Evolutionary conservation across 92 coral and sea anemone species (phyloP).

Genomic region (Palythoa heliodiscus): DNA sequence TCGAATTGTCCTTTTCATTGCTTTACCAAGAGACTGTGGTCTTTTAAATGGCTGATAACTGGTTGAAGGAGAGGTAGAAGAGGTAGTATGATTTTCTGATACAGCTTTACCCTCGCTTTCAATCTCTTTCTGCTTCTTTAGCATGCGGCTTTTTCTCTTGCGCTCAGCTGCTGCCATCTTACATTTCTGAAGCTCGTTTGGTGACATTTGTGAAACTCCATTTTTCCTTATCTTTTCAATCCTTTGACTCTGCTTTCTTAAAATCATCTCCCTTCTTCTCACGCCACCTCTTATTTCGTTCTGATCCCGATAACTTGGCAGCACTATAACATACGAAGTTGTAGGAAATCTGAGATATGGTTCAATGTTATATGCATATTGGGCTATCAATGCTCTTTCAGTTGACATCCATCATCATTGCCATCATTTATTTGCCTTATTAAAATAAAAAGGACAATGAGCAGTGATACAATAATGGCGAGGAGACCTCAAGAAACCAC

Average conservation of each 20-base stretch:
- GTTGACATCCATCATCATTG: too few relatives aligned
- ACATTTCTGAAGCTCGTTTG: conserved; percentile 47
- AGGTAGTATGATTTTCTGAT: conserved; percentile 39
- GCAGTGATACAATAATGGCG: too few relatives aligned
- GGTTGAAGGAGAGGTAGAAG: conserved; percentile 51
- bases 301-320: conserved; percentile 45
- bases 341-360: conserved; percentile 8
- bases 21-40: conserved; percentile 59
- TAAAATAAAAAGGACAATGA: too few relatives aligned
- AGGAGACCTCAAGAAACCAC: too few relatives aligned
- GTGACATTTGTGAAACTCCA: conserved; percentile 51
- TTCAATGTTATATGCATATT: conserved; percentile 31
- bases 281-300: conserved; percentile 50
- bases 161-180: conserved; percentile 56
- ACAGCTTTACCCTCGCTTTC: conserved; percentile 32
- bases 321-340: conserved; percentile 41
- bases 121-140: conserved; percentile 54
- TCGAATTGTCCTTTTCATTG: conserved; percentile 54
- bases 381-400: conserved; percentile 10
- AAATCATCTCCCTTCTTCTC: conserved; percentile 47
- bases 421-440: too few relatives aligned
- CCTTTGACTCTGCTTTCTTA: conserved; percentile 52
- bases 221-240: conserved; percentile 52
- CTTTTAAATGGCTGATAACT: conserved; percentile 58
- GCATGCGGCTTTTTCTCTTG: conserved; percentile 48